Percentiles rank a stretch among this genome's conserved stretches.
Evolutionary conservation across 1,140 invertebrate genomes (phyloP).

Genomic region (Conopomorpha cramerella): DNA sequence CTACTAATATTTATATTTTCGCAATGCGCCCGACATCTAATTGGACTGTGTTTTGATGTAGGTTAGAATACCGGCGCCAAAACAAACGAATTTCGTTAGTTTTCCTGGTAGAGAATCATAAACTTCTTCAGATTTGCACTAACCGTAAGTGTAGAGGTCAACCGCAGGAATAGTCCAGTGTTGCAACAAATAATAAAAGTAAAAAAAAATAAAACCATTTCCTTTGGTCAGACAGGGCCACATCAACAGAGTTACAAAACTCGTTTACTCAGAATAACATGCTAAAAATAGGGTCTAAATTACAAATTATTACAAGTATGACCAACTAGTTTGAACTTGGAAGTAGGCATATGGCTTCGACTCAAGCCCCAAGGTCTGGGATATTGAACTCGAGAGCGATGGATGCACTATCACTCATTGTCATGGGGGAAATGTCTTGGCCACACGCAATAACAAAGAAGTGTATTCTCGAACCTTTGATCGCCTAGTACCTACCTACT

Average conservation of each 20-base stretch:
- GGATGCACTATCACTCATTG: slow-evolving; percentile 54
- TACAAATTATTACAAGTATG: slow-evolving; percentile 32
- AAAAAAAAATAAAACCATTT: background rate
- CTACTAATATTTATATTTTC: slow-evolving; percentile 61
- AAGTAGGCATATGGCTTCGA: too few relatives aligned
- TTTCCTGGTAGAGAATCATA: slow-evolving; percentile 54
- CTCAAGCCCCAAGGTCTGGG: slow-evolving; percentile 52
- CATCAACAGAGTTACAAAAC: too few relatives aligned
- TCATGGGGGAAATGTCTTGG: slow-evolving; percentile 48
- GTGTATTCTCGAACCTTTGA: too few relatives aligned
- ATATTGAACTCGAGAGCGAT: slow-evolving; percentile 56
- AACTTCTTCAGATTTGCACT: too few relatives aligned
- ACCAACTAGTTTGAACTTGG: slow-evolving; percentile 43
- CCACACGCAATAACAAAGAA: slow-evolving; percentile 28
- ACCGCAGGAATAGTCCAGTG: too few relatives aligned
- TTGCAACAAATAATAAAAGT: too few relatives aligned
- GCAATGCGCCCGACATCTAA: slow-evolving; percentile 54
- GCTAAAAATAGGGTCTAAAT: slow-evolving; percentile 39
- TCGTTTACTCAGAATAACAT: slow-evolving; percentile 9
- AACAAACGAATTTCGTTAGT: slow-evolving; percentile 29
- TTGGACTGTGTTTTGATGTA: slow-evolving; percentile 34
- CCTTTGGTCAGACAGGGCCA: background rate
- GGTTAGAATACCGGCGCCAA: slow-evolving; percentile 17
- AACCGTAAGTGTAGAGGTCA: too few relatives aligned
- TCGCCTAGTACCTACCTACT: too few relatives aligned